Conservation (phyloP, 1,140 invertebrate species). For the Halesus radiatus region DNA sequence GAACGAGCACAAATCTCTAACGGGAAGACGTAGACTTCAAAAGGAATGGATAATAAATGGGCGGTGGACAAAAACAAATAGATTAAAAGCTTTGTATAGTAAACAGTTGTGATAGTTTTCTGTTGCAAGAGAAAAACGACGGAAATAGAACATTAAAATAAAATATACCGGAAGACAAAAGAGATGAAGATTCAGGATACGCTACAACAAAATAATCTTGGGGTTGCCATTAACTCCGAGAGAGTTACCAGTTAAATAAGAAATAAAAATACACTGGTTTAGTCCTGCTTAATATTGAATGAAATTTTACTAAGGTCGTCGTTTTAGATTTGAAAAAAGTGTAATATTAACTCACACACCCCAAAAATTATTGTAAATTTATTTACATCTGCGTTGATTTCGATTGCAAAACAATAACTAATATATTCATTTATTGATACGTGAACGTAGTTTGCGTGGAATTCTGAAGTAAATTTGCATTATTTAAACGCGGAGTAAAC, state of each 20-base stretch:
- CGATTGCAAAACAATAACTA: too few species aligned
- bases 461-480: too few species aligned
- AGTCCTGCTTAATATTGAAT: not conserved
- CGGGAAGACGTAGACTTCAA: not conserved
- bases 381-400: too few species aligned
- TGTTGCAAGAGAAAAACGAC: constrained; percentile 27
- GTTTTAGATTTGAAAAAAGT: too few species aligned
- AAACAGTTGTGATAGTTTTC: not conserved
- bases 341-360: too few species aligned
- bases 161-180: constrained; percentile 50
- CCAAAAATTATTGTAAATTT: too few species aligned
- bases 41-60: constrained; percentile 23
- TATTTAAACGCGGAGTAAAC: too few species aligned
- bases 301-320: too few species aligned
- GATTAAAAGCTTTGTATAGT: constrained; percentile 3
- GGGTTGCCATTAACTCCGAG: constrained; percentile 1
- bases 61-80: constrained; percentile 23
- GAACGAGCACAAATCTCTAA: constrained; percentile 1
- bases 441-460: too few species aligned
- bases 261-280: not conserved
- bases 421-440: too few species aligned
- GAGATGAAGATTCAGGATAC: constrained; percentile 31
- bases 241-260: constrained; percentile 28
- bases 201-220: constrained; percentile 21
- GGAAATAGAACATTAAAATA: constrained; percentile 46